Evolutionary conservation across 2,888 invertebrate genomes (phyloP).

Genomic region (Acanthoscelides obtectus): DNA sequence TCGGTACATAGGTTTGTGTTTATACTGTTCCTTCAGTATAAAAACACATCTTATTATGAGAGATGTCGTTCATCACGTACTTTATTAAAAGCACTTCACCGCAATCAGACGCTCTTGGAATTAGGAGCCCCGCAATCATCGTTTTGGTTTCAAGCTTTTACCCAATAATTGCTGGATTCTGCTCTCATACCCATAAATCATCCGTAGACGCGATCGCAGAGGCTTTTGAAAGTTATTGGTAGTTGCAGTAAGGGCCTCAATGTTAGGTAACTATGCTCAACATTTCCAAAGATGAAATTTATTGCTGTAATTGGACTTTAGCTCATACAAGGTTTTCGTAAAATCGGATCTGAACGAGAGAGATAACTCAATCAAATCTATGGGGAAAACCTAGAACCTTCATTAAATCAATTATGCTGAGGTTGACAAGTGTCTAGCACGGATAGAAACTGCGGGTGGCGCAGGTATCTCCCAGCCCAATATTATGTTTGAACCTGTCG

Average conservation of each 20-base stretch:
- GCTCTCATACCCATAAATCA: neutral
- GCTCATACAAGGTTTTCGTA: neutral
- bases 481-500: too few species aligned
- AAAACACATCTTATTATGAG: too few species aligned
- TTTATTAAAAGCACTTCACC: too few species aligned
- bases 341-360: neutral
- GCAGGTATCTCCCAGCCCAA: too few species aligned
- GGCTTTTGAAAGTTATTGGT: neutral
- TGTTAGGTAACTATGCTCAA: neutral
- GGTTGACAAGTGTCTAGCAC: neutral
- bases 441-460: too few species aligned
- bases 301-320: neutral
- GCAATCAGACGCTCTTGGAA: too few species aligned
- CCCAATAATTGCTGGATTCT: neutral
- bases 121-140: too few species aligned
- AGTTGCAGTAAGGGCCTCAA: too few species aligned
- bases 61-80: too few species aligned
- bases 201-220: neutral
- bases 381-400: neutral
- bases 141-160: neutral
- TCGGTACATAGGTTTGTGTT: too few species aligned
- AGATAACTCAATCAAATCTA: neutral
- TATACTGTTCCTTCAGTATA: too few species aligned
- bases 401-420: neutral
- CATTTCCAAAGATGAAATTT: neutral